A percentile compares a stretch with the other conserved stretches of the same genome.
Conservation (phyloP, 2,113 vertebrate genomes). For the Oenanthe oenanthe region DNA sequence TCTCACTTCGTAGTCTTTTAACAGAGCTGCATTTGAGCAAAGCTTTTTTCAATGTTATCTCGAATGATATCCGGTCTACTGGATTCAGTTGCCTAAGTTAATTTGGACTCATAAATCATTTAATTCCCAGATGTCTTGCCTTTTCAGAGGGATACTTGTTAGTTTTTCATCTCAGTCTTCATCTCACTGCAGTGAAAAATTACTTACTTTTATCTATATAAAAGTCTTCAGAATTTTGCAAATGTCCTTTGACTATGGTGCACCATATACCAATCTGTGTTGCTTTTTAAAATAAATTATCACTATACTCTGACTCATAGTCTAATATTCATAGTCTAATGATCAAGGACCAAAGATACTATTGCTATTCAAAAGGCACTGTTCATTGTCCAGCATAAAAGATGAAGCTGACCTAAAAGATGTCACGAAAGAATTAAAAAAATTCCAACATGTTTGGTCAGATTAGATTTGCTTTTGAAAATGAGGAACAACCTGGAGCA, state of each 20-base stretch:
- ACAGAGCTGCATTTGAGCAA: not conserved
- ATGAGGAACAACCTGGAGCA: not conserved
- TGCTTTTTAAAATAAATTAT: not conserved
- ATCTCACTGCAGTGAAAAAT: not conserved
- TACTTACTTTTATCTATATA: not conserved
- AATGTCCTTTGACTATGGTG: not conserved
- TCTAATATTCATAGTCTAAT: not conserved
- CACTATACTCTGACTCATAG: not conserved
- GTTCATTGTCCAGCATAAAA: not conserved
- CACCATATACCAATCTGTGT: not conserved
- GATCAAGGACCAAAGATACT: not conserved
- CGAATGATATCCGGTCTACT: not conserved
- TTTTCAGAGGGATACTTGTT: not conserved
- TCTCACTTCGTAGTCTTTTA: not conserved
- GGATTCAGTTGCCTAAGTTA: not conserved
- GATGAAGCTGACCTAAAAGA: not conserved
- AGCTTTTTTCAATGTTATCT: not conserved
- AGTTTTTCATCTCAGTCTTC: not conserved
- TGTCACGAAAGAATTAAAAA: not conserved
- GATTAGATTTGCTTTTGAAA: not conserved
- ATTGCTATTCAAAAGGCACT: not conserved
- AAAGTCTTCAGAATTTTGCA: not conserved
- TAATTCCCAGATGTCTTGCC: not conserved
- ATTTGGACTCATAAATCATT: not conserved
- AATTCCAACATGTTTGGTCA: not conserved